Evolutionary conservation across 2,797 vertebrate genomes (phyloP).

Genomic region (Cacajao melanocephalus): DNA sequence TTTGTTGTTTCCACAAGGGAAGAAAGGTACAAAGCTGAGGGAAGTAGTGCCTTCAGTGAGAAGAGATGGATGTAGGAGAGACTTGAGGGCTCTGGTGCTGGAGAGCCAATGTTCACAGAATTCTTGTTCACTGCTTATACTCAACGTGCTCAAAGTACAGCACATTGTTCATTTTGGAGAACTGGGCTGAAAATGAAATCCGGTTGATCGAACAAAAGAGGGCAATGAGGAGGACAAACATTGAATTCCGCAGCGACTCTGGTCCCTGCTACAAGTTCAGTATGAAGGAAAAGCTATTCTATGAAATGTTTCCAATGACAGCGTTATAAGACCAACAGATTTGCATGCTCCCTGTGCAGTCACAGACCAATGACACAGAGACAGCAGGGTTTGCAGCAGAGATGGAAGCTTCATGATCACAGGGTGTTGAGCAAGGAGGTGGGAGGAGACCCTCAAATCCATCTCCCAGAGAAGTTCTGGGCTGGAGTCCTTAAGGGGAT

Average conservation of each 20-base stretch:
- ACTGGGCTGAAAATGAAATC: too few relatives aligned
- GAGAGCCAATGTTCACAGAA: background rate
- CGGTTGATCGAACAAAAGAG: background rate
- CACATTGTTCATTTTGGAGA: background rate
- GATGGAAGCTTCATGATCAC: background rate
- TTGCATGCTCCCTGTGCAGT: background rate
- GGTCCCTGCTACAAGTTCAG: background rate
- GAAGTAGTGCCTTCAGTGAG: background rate
- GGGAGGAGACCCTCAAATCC: background rate
- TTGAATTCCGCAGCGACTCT: background rate
- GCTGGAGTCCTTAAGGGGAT: background rate
- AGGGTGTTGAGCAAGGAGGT: background rate
- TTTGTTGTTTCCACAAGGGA: background rate
- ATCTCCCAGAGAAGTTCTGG: background rate
- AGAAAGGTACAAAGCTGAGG: background rate
- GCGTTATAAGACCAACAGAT: background rate
- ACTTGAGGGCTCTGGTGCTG: background rate
- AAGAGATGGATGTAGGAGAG: background rate
- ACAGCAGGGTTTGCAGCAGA: background rate
- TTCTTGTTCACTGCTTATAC: too few relatives aligned
- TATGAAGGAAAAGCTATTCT: background rate
- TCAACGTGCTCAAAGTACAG: accelerated
- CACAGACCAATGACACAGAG: background rate
- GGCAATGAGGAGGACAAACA: too few relatives aligned
- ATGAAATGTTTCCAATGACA: background rate